A percentile compares a stretch with the other conserved stretches of the same genome.
These are phyloP conservation scores for Gymnarchus niloticus DNA, from an alignment of 2,113 vertebrate species.

Conservation along the genomic window DNA sequence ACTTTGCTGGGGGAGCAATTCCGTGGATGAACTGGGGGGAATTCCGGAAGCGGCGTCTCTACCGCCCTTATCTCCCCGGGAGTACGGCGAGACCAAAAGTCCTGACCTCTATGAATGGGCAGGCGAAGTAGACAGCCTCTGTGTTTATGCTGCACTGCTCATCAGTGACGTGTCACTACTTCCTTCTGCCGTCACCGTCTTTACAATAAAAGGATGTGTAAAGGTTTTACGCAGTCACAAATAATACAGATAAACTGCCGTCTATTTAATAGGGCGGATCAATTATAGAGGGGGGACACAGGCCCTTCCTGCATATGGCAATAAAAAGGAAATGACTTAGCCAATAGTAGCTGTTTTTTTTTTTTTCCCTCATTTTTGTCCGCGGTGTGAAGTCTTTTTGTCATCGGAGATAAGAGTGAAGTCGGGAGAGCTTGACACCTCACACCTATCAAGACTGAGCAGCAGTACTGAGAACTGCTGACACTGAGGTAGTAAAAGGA, in stretches of 20 bases:
- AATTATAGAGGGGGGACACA: neutral
- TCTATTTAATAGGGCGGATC: neutral
- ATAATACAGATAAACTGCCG: conserved; percentile 4
- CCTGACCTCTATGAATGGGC: neutral
- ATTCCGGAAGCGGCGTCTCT: neutral
- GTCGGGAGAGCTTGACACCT: neutral
- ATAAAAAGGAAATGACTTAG: neutral
- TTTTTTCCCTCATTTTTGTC: neutral
- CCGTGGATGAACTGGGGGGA: neutral
- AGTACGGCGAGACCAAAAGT: neutral
- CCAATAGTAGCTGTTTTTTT: neutral
- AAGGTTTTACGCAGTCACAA: neutral
- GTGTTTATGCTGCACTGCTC: conserved; percentile 22
- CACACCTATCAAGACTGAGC: neutral
- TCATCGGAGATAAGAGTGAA: neutral
- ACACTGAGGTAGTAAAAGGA: neutral
- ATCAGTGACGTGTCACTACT: neutral
- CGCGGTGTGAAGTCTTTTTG: conserved; percentile 1
- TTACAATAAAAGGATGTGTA: conserved; percentile 2
- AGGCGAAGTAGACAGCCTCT: neutral
- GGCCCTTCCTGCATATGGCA: neutral
- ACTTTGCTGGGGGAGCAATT: neutral
- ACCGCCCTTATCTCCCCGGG: neutral
- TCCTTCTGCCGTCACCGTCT: neutral
- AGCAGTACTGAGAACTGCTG: neutral